These are phyloP conservation scores for Bujurquina vittata DNA, from an alignment of 2,113 vertebrate genomes.

Conservation along the genomic window DNA sequence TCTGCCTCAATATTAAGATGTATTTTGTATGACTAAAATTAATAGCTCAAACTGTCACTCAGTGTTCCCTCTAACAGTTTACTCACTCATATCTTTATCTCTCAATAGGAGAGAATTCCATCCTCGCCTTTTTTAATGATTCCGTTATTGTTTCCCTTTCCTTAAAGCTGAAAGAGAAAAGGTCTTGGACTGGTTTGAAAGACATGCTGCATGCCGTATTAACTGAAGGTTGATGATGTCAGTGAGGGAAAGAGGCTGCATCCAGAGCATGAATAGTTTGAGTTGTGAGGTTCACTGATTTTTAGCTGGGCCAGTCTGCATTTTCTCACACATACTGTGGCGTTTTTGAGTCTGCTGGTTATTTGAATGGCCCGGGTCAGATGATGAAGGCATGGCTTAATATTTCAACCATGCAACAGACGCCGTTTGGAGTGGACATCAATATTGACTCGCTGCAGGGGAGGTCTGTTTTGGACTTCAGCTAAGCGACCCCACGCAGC, in stretches of 20 bases:
- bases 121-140: not conserved
- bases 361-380: not conserved
- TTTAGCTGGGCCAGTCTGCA: not conserved
- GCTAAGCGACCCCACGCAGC: not conserved
- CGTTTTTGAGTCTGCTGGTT: conserved; percentile 28
- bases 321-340: not conserved
- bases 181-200: not conserved
- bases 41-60: not conserved
- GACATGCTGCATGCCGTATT: not conserved
- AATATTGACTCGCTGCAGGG: conserved; percentile 39
- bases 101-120: not conserved
- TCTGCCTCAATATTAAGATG: not conserved
- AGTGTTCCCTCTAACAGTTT: not conserved
- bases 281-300: not conserved
- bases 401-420: conserved; percentile 7
- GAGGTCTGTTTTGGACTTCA: conserved; percentile 49
- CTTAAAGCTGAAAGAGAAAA: not conserved
- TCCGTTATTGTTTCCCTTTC: not conserved
- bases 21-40: conserved; percentile 2
- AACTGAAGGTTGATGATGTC: too few relatives aligned
- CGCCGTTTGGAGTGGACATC: conserved; percentile 7
- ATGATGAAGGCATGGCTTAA: conserved; percentile 12
- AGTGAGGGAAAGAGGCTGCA: not conserved
- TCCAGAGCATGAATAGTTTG: not conserved
- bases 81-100: not conserved